Conservation (phyloP, 2,888 invertebrate genomes). For the Schizotus pectinicornis region DNA sequence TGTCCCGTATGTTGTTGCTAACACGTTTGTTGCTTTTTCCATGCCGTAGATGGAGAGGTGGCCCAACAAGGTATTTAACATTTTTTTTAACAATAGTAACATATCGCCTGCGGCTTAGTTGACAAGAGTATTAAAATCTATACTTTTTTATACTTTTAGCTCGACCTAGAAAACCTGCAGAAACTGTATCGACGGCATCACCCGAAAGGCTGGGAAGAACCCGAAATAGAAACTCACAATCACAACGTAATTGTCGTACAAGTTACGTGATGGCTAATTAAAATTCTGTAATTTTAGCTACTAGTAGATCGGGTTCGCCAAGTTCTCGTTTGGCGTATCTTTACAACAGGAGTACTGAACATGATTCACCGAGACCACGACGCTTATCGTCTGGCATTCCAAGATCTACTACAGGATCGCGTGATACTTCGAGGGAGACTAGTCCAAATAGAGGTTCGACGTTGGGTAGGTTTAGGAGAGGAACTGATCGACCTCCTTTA, state of each 20-base stretch:
- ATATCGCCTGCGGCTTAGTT: not conserved
- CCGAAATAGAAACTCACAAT: slow-evolving; percentile 78
- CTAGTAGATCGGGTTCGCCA: slow-evolving; percentile 92
- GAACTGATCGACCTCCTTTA: slow-evolving; percentile 61
- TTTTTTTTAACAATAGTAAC: slow-evolving; percentile 27
- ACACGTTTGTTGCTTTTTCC: slow-evolving; percentile 49
- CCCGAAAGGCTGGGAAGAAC: slow-evolving; percentile 66
- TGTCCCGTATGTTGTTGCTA: slow-evolving; percentile 14
- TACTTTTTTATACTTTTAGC: slow-evolving; percentile 58
- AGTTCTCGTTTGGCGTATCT: slow-evolving; percentile 82
- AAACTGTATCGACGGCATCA: slow-evolving; percentile 62
- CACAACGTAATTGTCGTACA: slow-evolving; percentile 78
- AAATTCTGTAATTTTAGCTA: slow-evolving; percentile 65
- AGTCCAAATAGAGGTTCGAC: slow-evolving; percentile 54
- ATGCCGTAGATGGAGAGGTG: slow-evolving; percentile 66
- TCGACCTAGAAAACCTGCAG: slow-evolving; percentile 69
- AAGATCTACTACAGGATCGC: slow-evolving; percentile 70
- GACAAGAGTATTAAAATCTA: not conserved
- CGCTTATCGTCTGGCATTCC: slow-evolving; percentile 73
- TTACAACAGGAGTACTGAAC: slow-evolving; percentile 63
- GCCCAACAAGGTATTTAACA: slow-evolving; percentile 67
- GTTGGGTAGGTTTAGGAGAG: slow-evolving; percentile 52
- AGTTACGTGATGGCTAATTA: not conserved
- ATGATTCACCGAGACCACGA: slow-evolving; percentile 63
- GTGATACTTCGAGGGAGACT: slow-evolving; percentile 62